These are phyloP conservation scores for Trissoscelio sp. DNA, from an alignment of 2,888 invertebrate species.

Conservation along the genomic window DNA sequence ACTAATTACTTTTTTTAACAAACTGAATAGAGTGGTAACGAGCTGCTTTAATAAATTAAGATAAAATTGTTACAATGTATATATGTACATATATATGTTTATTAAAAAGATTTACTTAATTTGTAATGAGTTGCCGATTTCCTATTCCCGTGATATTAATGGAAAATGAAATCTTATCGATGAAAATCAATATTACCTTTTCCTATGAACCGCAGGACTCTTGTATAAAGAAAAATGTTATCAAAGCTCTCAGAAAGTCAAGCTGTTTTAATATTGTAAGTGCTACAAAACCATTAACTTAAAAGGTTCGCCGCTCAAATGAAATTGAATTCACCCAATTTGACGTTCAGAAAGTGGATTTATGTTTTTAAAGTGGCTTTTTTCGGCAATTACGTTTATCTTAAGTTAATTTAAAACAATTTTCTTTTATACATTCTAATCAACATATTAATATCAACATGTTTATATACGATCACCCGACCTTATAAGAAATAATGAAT, in stretches of 20 bases:
- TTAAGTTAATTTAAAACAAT: conserved; percentile 12
- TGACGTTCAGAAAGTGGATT: conserved; percentile 61
- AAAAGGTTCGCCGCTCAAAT: conserved; percentile 63
- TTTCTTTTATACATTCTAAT: too few species aligned
- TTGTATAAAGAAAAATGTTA: conserved; percentile 64
- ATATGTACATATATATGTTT: too few species aligned
- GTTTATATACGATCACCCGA: too few species aligned
- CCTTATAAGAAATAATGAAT: too few species aligned
- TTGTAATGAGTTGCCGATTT: conserved; percentile 43
- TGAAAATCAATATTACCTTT: conserved; percentile 62
- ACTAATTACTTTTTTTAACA: too few species aligned
- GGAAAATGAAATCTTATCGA: conserved; percentile 62
- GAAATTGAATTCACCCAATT: conserved; percentile 66
- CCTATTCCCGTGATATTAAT: conserved; percentile 32
- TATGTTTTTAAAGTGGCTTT: conserved; percentile 63
- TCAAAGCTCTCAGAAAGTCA: conserved; percentile 66
- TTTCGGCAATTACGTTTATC: conserved; percentile 55
- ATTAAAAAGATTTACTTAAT: conserved; percentile 7
- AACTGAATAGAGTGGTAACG: too few species aligned
- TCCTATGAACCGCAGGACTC: conserved; percentile 33
- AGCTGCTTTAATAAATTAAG: too few species aligned
- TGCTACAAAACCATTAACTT: conserved; percentile 66
- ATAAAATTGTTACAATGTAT: too few species aligned
- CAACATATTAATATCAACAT: too few species aligned
- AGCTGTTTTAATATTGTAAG: conserved; percentile 66